These are phyloP conservation scores for Neoascia interrupta DNA, from an alignment of 2,888 invertebrate genomes.

Conservation along the genomic window DNA sequence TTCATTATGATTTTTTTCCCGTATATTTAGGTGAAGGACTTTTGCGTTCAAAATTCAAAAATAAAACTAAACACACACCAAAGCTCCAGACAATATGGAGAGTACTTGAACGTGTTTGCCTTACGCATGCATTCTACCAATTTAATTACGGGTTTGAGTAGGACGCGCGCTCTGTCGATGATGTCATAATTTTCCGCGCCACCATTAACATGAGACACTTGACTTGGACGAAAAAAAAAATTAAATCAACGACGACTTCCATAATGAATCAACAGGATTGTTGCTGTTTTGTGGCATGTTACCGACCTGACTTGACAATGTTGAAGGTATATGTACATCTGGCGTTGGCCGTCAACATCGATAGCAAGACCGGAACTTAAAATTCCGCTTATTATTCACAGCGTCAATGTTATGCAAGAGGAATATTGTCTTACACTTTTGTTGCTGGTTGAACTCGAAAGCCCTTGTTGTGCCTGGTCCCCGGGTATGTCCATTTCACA, in stretches of 20 bases:
- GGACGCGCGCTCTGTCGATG: slow-evolving; percentile 31
- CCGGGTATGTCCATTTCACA: slow-evolving; percentile 1
- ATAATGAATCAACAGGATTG: slow-evolving; percentile 54
- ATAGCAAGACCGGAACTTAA: slow-evolving; percentile 56
- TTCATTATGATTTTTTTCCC: no score
- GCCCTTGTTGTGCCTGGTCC: slow-evolving; percentile 15
- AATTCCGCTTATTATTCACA: slow-evolving; percentile 19
- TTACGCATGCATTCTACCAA: slow-evolving; percentile 34
- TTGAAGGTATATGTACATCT: slow-evolving; percentile 62
- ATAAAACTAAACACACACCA: neutral
- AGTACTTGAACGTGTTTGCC: slow-evolving; percentile 13
- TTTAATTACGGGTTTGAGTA: slow-evolving; percentile 36
- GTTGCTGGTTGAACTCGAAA: no score
- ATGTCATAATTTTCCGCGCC: slow-evolving; percentile 54
- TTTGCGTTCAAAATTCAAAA: neutral
- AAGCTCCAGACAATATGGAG: neutral
- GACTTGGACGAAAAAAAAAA: slow-evolving; percentile 22
- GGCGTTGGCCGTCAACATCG: slow-evolving; percentile 51
- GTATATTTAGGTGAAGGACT: slow-evolving; percentile 50
- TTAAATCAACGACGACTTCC: slow-evolving; percentile 20
- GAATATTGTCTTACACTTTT: slow-evolving; percentile 27
- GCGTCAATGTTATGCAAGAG: slow-evolving; percentile 56
- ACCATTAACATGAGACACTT: slow-evolving; percentile 45
- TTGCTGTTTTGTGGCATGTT: slow-evolving; percentile 3
- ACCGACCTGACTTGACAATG: slow-evolving; percentile 40